Evolutionary conservation across 1,140 invertebrate species (phyloP).

Genomic region (Sarcophaga bullata): DNA sequence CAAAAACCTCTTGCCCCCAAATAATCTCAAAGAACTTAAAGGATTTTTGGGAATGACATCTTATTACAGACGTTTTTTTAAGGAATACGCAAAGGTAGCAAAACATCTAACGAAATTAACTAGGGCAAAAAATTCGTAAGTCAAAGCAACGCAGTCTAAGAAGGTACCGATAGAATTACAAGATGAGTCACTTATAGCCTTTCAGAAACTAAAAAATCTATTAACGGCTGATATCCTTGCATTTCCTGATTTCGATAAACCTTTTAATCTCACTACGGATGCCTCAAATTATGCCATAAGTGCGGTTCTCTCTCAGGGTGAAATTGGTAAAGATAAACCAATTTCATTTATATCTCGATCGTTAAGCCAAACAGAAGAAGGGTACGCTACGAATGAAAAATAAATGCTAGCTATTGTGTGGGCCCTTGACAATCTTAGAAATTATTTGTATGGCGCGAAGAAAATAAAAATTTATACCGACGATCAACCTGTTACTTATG

Average conservation of each 20-base stretch:
- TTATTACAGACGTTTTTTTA: constrained; percentile 44
- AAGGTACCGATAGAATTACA: constrained; percentile 31
- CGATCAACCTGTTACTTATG: constrained; percentile 55
- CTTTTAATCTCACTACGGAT: constrained; percentile 44
- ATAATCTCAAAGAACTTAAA: no score
- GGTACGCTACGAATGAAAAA: constrained; percentile 41
- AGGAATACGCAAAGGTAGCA: constrained; percentile 41
- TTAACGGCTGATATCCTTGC: constrained; percentile 20
- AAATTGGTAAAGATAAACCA: constrained; percentile 14
- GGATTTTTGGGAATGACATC: no score
- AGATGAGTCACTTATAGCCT: constrained; percentile 32
- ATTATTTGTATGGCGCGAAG: neutral
- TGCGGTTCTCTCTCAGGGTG: neutral
- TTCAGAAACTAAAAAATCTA: constrained; percentile 41
- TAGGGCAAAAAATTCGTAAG: constrained; percentile 38
- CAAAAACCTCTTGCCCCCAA: no score
- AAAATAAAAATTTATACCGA: constrained; percentile 45
- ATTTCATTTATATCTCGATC: constrained; percentile 4
- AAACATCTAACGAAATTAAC: constrained; percentile 51
- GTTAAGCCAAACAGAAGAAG: constrained; percentile 41
- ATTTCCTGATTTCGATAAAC: constrained; percentile 4
- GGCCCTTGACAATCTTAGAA: neutral
- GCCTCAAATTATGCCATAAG: constrained; percentile 1
- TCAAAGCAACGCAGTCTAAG: constrained; percentile 39
- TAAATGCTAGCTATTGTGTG: constrained; percentile 43